Evolutionary conservation across 2,888 invertebrate genomes (phyloP).

Genomic region (Diplolepis rosae): DNA sequence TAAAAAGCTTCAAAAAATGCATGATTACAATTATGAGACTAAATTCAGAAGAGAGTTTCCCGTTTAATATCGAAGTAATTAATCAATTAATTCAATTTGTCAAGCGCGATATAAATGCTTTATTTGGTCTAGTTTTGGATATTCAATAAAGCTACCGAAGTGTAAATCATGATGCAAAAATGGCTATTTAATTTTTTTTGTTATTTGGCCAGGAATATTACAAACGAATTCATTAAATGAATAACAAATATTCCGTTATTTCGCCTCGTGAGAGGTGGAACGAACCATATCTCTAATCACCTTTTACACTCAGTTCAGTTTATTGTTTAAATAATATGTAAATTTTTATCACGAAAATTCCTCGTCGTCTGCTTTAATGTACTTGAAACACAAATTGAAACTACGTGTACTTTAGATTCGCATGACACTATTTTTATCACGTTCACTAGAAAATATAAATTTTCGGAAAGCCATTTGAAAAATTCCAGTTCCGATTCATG

Average conservation of each 20-base stretch:
- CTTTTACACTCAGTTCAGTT: conserved; percentile 22
- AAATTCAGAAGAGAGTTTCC: too few species aligned
- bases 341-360: conserved; percentile 16
- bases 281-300: conserved; percentile 25
- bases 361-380: background rate
- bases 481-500: too few species aligned
- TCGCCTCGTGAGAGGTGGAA: conserved; percentile 15
- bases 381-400: conserved; percentile 5
- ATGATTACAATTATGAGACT: too few species aligned
- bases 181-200: background rate
- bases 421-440: background rate
- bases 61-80: too few species aligned
- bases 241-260: conserved; percentile 21
- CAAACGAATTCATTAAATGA: conserved; percentile 17
- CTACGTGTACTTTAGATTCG: conserved; percentile 3
- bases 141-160: background rate
- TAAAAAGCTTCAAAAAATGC: too few species aligned
- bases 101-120: too few species aligned
- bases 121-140: too few species aligned
- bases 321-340: conserved; percentile 23
- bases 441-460: background rate
- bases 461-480: background rate
- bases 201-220: background rate
- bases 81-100: too few species aligned
- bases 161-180: background rate